Conservation (phyloP, 2,113 vertebrate genomes). For the Pionites leucogaster region DNA sequence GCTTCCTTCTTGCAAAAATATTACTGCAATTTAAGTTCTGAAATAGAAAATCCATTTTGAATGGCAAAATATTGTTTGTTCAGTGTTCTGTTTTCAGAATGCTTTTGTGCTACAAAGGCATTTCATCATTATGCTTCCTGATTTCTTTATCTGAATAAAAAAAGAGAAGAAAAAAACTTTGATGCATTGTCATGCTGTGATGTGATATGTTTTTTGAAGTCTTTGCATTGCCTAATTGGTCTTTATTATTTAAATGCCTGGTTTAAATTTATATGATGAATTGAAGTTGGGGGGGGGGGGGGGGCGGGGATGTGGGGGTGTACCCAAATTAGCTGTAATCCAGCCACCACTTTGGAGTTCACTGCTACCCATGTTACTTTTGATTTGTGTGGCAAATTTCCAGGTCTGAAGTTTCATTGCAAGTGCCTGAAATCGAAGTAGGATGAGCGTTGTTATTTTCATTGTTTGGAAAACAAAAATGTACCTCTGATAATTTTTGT, state of each 20-base stretch:
- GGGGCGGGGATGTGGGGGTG: background rate
- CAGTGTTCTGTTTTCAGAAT: conserved; percentile 51
- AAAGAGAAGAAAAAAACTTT: conserved; percentile 35
- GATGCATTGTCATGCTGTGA: conserved; percentile 71
- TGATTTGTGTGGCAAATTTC: conserved; percentile 79
- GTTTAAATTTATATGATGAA: conserved; percentile 78
- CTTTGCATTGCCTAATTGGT: conserved; percentile 64
- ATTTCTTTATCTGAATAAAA: conserved; percentile 68
- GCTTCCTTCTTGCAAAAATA: background rate
- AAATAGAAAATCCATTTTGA: conserved; percentile 35
- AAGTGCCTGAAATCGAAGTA: conserved; percentile 76
- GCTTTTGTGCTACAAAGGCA: conserved; percentile 41
- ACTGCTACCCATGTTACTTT: conserved; percentile 72
- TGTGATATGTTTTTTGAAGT: conserved; percentile 76
- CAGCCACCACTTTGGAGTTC: conserved; percentile 68
- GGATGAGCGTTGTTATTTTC: conserved; percentile 80
- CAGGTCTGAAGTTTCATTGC: conserved; percentile 77
- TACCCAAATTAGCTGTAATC: conserved; percentile 59
- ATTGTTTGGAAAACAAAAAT: conserved; percentile 87
- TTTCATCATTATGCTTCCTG: conserved; percentile 26
- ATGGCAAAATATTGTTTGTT: conserved; percentile 39
- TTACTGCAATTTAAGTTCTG: background rate
- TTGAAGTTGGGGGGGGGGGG: conserved; percentile 39
- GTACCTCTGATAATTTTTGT: conserved; percentile 88
- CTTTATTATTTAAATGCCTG: conserved; percentile 78